Conservation (phyloP, 2,797 vertebrate species). For the Nasua narica region DNA sequence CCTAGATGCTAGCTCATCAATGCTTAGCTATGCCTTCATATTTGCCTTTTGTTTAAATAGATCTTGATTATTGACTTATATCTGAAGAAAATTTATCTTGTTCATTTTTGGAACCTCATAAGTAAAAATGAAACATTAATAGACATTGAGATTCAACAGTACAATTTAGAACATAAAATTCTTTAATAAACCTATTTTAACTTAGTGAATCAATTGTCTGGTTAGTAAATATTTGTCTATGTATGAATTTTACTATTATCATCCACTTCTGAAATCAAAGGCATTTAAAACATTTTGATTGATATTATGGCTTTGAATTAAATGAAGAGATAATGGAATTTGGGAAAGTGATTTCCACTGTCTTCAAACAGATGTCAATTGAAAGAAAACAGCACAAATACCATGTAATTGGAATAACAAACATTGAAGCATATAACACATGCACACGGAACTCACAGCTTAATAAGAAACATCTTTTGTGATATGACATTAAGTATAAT, state of each 20-base stretch:
- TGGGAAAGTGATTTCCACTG: not conserved
- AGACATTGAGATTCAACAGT: not conserved
- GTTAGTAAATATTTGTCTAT: not conserved
- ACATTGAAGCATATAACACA: not conserved
- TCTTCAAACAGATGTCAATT: not conserved
- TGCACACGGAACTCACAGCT: not conserved
- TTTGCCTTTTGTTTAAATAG: conserved; percentile 53
- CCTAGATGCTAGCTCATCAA: not conserved
- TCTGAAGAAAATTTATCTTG: conserved; percentile 54
- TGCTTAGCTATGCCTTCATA: conserved; percentile 32
- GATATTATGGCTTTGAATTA: conserved; percentile 6
- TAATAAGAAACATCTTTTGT: not conserved
- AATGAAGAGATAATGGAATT: not conserved
- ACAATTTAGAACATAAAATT: not conserved
- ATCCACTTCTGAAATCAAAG: not conserved
- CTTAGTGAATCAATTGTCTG: not conserved
- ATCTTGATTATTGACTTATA: conserved; percentile 30
- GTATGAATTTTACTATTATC: not conserved
- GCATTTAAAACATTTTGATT: not conserved
- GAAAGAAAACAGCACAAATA: not conserved
- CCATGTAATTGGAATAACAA: not conserved
- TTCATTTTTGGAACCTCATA: conserved; percentile 19
- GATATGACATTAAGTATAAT: not conserved
- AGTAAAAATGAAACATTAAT: conserved; percentile 12
- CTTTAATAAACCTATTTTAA: not conserved